Base-by-base conservation (phyloP, 1,140 invertebrate species). In the Melanaphis sacchari region DNA sequence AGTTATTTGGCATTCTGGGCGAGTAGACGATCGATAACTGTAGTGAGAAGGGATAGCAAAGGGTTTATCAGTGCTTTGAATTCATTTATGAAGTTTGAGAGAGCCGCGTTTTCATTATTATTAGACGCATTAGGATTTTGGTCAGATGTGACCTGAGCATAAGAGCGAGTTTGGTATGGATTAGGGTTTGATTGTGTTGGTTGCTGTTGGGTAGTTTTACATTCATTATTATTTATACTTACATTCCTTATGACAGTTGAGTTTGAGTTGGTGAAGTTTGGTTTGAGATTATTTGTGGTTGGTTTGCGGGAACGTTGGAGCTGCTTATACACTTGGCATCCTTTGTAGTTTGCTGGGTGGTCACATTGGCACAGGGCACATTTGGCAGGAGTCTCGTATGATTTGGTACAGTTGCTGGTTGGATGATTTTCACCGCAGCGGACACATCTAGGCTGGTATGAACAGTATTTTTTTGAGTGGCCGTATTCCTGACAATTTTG, bases 381-480 rank as follows among this genome's bases (percentile, higher is more conserved):
- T n/a, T n/a, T n/a, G n/a, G n/a, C n/a, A n/a, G n/a, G n/a, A n/a
- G 81, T 54, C 3, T 66, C 21, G 88, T 94, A 66, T 21, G 84
- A 54, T 94, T 95, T 95, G 41, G 49, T 94, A 94, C 95, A 96
- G 94, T 94, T 94, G 94, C 94, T 93, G 18, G 94, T 94, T 7
- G 66, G 26, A 90, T 95, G 95, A 24, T 94, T 89, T 54, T 91
- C 91, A 26, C 94, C 95, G 94, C 95, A 95, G 94, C 95, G 95
- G 2, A 95, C 94, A 93, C 95, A 95, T 46, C 94, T 94, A 24
- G 81, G 93, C 82, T 52, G 40, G 85, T 94, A 94, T 9, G 90
- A 94, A 82, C 95, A 95, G 84, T 95, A 95, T n/a, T 91, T 93
- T 93, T 95, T 94, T 18, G 95, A 95, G 91, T 95, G 95, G 15